Evolutionary conservation across 2,888 invertebrate species (phyloP).

Genomic region (Pachydiplax longipennis): DNA sequence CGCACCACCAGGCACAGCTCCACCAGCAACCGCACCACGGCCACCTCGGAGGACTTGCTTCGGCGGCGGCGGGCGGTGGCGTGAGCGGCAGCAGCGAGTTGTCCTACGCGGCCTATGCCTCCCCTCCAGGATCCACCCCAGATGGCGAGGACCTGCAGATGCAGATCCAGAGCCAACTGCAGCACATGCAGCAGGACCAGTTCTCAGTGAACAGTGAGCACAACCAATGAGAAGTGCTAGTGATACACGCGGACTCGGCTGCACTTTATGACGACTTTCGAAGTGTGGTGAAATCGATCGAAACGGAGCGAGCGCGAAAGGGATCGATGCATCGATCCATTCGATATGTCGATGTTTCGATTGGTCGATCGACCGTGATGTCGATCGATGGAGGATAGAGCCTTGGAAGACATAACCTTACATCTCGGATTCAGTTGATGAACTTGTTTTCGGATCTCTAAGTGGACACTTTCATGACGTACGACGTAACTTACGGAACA

Average conservation of each 20-base stretch:
- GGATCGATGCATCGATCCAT: neutral
- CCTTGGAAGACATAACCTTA: too few species aligned
- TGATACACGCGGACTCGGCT: neutral
- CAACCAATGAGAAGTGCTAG: conserved; percentile 15
- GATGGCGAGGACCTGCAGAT: conserved; percentile 42
- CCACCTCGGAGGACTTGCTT: neutral
- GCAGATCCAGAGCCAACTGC: conserved; percentile 44
- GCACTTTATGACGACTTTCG: neutral
- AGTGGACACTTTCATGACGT: too few species aligned
- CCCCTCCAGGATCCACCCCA: conserved; percentile 36
- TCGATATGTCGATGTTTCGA: neutral
- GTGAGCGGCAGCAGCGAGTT: neutral
- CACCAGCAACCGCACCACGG: neutral
- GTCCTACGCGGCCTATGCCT: conserved; percentile 18
- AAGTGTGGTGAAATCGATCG: neutral
- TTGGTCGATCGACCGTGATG: neutral
- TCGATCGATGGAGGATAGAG: neutral
- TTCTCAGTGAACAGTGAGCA: conserved; percentile 33
- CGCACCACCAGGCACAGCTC: neutral
- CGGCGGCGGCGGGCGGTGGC: neutral
- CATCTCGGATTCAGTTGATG: too few species aligned
- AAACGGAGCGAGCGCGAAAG: neutral
- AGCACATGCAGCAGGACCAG: conserved; percentile 36
- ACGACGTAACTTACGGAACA: neutral
- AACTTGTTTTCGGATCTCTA: too few species aligned